Percentiles rank a stretch among this genome's conserved stretches.
Evolutionary conservation across 2,113 vertebrate genomes (phyloP).

Genomic region (Cheilinus undulatus): DNA sequence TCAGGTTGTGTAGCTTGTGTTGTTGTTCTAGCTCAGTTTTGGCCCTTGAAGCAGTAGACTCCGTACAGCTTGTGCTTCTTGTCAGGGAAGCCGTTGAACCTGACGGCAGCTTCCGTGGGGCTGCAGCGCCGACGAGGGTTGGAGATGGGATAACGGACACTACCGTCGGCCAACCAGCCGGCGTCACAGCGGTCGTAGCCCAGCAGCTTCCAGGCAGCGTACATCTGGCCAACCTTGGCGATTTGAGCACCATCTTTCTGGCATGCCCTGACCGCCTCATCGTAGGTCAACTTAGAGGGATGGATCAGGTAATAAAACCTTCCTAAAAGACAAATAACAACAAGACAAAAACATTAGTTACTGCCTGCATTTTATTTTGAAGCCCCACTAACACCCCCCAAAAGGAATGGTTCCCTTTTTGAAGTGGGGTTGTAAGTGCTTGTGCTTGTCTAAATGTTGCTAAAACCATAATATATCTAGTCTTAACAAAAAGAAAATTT

Average conservation of each 20-base stretch:
- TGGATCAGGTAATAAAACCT: constrained; percentile 96
- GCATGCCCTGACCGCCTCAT: constrained; percentile 91
- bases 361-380: no score
- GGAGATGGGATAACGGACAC: constrained; percentile 94
- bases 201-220: constrained; percentile 94
- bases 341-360: not conserved
- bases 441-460: no score
- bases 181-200: constrained; percentile 96
- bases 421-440: no score
- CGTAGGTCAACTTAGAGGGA: constrained; percentile 91
- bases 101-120: constrained; percentile 90
- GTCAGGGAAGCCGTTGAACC: constrained; percentile 93
- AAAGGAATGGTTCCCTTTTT: no score
- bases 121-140: constrained; percentile 92
- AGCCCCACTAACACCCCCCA: no score
- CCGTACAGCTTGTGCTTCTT: constrained; percentile 98
- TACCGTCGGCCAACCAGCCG: constrained; percentile 96
- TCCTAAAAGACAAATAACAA: constrained; percentile 75
- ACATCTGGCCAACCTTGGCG: constrained; percentile 97
- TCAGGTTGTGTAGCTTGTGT: not conserved
- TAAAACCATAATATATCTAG: no score
- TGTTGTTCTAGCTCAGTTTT: constrained; percentile 83
- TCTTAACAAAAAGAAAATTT: no score
- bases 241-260: constrained; percentile 91
- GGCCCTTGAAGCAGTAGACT: constrained; percentile 93